These are phyloP conservation scores for Dolichopus griseipennis DNA, from an alignment of 2,888 invertebrate genomes.

Conservation along the genomic window DNA sequence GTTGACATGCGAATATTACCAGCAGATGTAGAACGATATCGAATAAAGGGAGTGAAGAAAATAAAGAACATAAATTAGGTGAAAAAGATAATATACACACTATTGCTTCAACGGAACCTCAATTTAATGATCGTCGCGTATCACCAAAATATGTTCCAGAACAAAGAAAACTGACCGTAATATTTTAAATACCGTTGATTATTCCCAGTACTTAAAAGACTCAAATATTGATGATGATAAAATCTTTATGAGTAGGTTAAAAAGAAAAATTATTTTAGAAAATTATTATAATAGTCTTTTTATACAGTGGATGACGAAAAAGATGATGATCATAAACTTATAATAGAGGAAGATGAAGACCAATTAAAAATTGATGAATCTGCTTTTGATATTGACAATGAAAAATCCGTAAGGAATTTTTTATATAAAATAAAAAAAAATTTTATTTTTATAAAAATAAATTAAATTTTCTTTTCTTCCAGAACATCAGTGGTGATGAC, in stretches of 20 bases:
- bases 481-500: neutral
- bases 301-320: constrained; percentile 49
- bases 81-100: constrained; percentile 22
- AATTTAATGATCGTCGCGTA: constrained; percentile 2
- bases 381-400: constrained; percentile 29
- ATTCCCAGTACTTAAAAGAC: constrained; percentile 42
- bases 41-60: neutral
- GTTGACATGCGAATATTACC: constrained; percentile 35
- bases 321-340: constrained; percentile 43
- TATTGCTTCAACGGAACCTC: constrained; percentile 27
- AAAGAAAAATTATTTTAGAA: neutral
- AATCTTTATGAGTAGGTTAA: constrained; percentile 36
- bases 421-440: neutral
- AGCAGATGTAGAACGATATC: constrained; percentile 19
- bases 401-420: constrained; percentile 17
- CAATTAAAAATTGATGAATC: constrained; percentile 50
- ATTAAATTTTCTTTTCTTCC: neutral
- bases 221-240: constrained; percentile 36
- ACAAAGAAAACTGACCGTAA: neutral
- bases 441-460: neutral
- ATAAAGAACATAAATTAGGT: neutral
- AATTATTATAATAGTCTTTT: constrained; percentile 9
- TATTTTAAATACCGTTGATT: constrained; percentile 34
- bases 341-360: constrained; percentile 37
- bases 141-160: constrained; percentile 7